phyloP scores from a whole-genome alignment of 2,113 vertebrate species.

The Tringa solitaria region DNA sequence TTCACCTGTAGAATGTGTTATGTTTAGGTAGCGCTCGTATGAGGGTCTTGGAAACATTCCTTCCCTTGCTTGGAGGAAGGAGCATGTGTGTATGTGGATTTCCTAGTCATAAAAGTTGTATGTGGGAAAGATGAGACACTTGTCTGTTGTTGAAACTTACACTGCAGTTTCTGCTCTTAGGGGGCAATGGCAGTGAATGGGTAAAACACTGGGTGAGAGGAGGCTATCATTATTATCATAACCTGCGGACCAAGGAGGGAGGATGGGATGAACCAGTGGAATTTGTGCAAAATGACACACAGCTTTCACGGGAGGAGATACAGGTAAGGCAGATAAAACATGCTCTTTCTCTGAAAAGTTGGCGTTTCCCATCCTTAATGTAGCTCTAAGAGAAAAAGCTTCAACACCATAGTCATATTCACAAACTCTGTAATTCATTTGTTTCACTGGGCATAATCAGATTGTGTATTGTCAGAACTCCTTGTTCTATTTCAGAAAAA shows the following conservation, averaged over 20 bases:
- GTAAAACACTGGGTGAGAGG: conserved; percentile 96
- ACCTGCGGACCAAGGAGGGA: conserved; percentile 81
- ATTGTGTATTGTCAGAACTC: not conserved
- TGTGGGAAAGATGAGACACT: not conserved
- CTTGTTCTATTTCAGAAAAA: not conserved
- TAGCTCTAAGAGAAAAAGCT: not conserved
- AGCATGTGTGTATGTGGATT: not conserved
- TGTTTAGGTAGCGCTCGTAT: not conserved
- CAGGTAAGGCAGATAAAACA: conserved; percentile 76
- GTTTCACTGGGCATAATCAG: not conserved
- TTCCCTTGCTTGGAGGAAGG: not conserved
- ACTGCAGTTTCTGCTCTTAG: conserved; percentile 63
- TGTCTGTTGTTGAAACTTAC: not conserved
- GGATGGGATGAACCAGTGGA: conserved; percentile 87
- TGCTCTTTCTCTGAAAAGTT: not conserved
- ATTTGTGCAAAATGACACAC: conserved; percentile 85
- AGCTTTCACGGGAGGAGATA: conserved; percentile 93
- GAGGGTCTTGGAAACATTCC: not conserved
- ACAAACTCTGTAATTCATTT: not conserved
- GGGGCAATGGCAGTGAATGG: conserved; percentile 87
- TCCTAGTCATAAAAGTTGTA: not conserved
- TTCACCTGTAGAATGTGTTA: not conserved
- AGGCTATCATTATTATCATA: conserved; percentile 93
- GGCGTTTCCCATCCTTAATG: not conserved
- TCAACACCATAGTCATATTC: not conserved